These are phyloP conservation scores for Haliclystus octoradiatus DNA, from an alignment of 30 jellyfish, hydroid and myxozoan genomes.

Conservation along the genomic window DNA sequence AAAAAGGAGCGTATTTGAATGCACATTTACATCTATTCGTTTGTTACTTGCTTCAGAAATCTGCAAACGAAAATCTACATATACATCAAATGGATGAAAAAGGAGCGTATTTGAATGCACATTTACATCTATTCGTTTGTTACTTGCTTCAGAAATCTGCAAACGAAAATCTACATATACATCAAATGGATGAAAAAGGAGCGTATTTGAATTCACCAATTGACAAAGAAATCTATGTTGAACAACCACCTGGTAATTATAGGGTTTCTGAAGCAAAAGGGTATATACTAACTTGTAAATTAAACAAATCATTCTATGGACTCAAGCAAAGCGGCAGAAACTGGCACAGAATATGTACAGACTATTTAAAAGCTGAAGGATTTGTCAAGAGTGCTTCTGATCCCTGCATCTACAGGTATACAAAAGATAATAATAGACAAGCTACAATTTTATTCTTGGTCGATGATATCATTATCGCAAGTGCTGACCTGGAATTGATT, in stretches of 20 bases:
- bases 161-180: too few species aligned
- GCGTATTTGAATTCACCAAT: too few species aligned
- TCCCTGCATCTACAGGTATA: slow-evolving; percentile 1
- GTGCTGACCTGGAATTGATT: background rate
- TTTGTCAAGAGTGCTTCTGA: background rate
- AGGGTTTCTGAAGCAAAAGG: background rate
- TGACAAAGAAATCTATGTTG: slow-evolving; percentile 12
- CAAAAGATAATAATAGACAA: background rate
- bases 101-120: slow-evolving; percentile 16
- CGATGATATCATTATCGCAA: slow-evolving; percentile 1
- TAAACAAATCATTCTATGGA: slow-evolving; percentile 21
- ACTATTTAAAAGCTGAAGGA: background rate
- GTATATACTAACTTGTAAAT: slow-evolving; percentile 8
- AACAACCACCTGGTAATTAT: slow-evolving; percentile 19
- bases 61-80: slow-evolving; percentile 10
- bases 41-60: slow-evolving; percentile 11
- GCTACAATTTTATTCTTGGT: background rate
- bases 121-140: too few species aligned
- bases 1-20: slow-evolving; percentile 17
- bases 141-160: too few species aligned
- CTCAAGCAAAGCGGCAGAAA: slow-evolving; percentile 30
- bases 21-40: slow-evolving; percentile 21
- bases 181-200: too few species aligned
- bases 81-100: slow-evolving; percentile 38
- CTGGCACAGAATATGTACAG: slow-evolving; percentile 10